Evolutionary conservation across 2,113 vertebrate species (phyloP).

Genomic region (Haliaeetus leucogaster): DNA sequence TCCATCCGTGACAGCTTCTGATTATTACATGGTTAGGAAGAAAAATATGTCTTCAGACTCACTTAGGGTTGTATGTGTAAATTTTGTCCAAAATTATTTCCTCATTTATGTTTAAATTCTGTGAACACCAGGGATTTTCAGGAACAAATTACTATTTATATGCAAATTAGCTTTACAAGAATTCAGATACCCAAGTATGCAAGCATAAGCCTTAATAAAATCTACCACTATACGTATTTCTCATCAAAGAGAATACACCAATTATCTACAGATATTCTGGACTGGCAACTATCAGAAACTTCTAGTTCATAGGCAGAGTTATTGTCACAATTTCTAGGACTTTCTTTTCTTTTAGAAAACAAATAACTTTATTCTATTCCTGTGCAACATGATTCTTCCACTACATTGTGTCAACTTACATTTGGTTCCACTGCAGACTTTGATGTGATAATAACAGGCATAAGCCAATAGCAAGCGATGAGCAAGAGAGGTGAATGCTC

Average conservation of each 20-base stretch:
- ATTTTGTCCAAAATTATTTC: background rate
- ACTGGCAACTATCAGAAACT: background rate
- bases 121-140: background rate
- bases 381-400: background rate
- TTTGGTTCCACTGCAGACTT: background rate
- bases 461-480: background rate
- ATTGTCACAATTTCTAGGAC: background rate
- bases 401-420: background rate
- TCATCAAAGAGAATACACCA: background rate
- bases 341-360: background rate
- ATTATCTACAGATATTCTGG: background rate
- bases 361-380: background rate
- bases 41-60: background rate
- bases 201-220: background rate
- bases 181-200: background rate
- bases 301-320: background rate
- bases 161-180: background rate
- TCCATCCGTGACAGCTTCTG: background rate
- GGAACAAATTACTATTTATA: background rate
- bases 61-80: background rate
- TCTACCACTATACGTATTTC: background rate
- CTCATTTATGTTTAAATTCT: background rate
- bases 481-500: background rate
- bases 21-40: background rate
- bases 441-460: background rate